These are phyloP conservation scores for Grammomys dolichurus DNA, from an alignment of 2,113 vertebrate genomes.

Conservation along the genomic window DNA sequence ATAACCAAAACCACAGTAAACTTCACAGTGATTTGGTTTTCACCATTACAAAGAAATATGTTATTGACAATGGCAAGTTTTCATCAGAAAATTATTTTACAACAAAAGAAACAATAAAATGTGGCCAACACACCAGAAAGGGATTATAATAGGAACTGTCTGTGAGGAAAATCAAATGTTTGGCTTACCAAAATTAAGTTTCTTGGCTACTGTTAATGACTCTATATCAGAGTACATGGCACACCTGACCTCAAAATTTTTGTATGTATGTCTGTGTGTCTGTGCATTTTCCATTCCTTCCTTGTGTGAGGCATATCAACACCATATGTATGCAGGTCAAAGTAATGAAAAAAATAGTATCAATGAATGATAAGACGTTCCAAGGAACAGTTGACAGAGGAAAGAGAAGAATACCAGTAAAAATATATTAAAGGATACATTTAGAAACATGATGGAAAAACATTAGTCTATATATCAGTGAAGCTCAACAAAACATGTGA, in stretches of 20 bases:
- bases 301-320: neutral
- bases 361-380: neutral
- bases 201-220: neutral
- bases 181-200: neutral
- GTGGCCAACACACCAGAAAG: neutral
- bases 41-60: neutral
- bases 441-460: neutral
- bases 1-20: neutral
- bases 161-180: conserved; percentile 27
- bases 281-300: neutral
- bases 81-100: neutral
- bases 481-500: no score
- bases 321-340: neutral
- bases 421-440: neutral
- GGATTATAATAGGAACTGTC: neutral
- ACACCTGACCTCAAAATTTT: neutral
- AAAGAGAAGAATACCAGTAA: neutral
- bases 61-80: conserved; percentile 13
- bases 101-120: conserved; percentile 13
- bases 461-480: neutral
- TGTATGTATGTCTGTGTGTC: neutral
- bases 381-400: neutral
- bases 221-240: neutral
- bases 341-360: neutral
- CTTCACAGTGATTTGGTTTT: neutral